A percentile compares a stretch with the other conserved stretches of the same genome.
Evolutionary conservation across 2,113 vertebrate species (phyloP).

Genomic region (Hucho hucho): DNA sequence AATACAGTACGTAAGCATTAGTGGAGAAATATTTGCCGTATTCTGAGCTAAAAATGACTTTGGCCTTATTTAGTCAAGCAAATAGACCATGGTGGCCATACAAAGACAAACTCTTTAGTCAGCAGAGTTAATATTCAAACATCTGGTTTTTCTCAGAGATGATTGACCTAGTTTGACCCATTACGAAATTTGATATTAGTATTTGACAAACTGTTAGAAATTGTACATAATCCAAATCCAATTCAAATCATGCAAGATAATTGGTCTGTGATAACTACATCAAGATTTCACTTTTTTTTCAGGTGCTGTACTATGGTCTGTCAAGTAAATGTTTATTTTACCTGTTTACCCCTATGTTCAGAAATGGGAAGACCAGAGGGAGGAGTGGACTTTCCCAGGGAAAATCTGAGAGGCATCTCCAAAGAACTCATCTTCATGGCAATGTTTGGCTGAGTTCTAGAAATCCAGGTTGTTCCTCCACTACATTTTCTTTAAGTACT

Average conservation of each 20-base stretch:
- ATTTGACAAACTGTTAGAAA: neutral
- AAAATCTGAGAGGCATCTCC: slow-evolving; percentile 74
- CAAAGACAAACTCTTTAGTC: neutral
- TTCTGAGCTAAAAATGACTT: neutral
- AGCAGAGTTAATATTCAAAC: neutral
- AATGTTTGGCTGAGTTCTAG: slow-evolving; percentile 37
- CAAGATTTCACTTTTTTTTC: neutral
- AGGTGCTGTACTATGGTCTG: neutral
- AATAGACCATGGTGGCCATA: too few relatives aligned
- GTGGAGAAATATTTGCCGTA: neutral
- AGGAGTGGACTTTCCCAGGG: slow-evolving; percentile 78
- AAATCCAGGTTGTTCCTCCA: neutral
- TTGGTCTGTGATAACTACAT: neutral
- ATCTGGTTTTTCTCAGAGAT: neutral
- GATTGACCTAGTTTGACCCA: neutral
- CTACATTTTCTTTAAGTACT: neutral
- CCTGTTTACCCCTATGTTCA: slow-evolving; percentile 59
- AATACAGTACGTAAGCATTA: too few relatives aligned
- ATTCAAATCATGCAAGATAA: neutral
- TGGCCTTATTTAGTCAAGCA: neutral
- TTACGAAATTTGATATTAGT: too few relatives aligned
- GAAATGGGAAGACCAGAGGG: slow-evolving; percentile 79
- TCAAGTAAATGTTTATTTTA: neutral
- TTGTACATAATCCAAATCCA: neutral
- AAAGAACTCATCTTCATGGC: slow-evolving; percentile 20